Evolutionary conservation across 2,888 invertebrate genomes (phyloP).

Genomic region (Perizoma flavofasciatum): DNA sequence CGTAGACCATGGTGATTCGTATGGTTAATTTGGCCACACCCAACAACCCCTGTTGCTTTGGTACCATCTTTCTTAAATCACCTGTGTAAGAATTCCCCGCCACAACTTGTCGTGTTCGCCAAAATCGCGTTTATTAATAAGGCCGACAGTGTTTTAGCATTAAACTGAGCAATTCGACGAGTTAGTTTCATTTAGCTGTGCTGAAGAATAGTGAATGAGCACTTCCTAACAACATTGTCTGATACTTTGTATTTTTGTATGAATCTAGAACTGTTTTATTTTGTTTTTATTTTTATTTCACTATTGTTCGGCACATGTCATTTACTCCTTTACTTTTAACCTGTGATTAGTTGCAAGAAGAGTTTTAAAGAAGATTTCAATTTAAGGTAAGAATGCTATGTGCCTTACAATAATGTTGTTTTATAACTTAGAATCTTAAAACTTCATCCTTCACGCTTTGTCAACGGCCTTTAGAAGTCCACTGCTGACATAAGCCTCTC

Average conservation of each 20-base stretch:
- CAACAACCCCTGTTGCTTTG: no score
- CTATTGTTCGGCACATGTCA: slow-evolving; percentile 92
- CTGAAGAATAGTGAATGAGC: slow-evolving; percentile 84
- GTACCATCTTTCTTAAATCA: no score
- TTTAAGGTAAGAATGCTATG: slow-evolving; percentile 77
- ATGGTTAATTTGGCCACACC: no score
- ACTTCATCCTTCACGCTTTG: no score
- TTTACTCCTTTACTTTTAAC: slow-evolving; percentile 48
- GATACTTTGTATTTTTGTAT: slow-evolving; percentile 43
- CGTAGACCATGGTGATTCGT: no score
- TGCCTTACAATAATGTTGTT: slow-evolving; percentile 72
- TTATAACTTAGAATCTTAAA: slow-evolving; percentile 35
- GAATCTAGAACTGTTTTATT: slow-evolving; percentile 47
- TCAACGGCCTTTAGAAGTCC: no score
- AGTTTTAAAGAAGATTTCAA: slow-evolving; percentile 42
- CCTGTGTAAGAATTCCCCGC: no score
- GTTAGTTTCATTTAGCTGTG: slow-evolving; percentile 68
- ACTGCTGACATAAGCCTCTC: no score
- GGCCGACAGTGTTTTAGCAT: slow-evolving; percentile 58
- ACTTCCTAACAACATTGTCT: slow-evolving; percentile 74
- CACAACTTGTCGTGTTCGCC: no score
- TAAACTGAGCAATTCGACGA: slow-evolving; percentile 60
- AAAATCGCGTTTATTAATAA: no score
- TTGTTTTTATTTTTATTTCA: slow-evolving; percentile 84
- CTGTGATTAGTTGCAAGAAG: slow-evolving; percentile 31